Conservation (phyloP, 1,140 invertebrate genomes). For the Dryas iulia region DNA sequence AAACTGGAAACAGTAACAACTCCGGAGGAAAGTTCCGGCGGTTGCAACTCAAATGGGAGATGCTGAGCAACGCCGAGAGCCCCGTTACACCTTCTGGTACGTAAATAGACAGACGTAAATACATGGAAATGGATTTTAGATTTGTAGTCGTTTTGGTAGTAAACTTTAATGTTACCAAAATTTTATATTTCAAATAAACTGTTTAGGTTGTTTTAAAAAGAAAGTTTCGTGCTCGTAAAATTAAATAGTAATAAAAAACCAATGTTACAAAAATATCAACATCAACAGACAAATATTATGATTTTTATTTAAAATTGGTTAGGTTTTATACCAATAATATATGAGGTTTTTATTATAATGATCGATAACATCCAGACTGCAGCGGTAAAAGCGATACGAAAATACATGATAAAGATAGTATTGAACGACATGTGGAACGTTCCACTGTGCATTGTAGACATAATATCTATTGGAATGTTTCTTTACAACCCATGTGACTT, state of each 20-base stretch:
- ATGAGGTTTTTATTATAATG: not conserved
- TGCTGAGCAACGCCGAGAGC: slow-evolving; percentile 82
- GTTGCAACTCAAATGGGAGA: slow-evolving; percentile 93
- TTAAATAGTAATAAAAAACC: not conserved
- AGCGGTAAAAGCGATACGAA: not conserved
- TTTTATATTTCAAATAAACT: not conserved
- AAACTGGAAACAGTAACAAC: slow-evolving; percentile 54
- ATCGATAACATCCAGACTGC: not conserved
- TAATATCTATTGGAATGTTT: not conserved
- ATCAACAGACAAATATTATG: not conserved
- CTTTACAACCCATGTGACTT: not conserved
- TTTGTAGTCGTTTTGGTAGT: not conserved
- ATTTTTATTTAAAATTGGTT: not conserved
- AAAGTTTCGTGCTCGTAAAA: not conserved
- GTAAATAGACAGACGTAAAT: not conserved
- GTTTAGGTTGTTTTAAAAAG: not conserved
- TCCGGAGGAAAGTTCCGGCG: slow-evolving; percentile 84
- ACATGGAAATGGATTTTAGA: not conserved
- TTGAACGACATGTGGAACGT: not conserved
- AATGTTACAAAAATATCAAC: not conserved
- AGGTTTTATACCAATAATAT: not conserved
- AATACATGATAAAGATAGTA: not conserved
- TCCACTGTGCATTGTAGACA: not conserved
- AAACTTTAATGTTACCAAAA: not conserved
- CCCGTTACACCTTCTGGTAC: slow-evolving; percentile 67